Evolutionary conservation across 1,140 invertebrate species (phyloP), one percentile per base, ranked within the genome.

Genomic region (Dendroctonus ponderosae): DNA sequence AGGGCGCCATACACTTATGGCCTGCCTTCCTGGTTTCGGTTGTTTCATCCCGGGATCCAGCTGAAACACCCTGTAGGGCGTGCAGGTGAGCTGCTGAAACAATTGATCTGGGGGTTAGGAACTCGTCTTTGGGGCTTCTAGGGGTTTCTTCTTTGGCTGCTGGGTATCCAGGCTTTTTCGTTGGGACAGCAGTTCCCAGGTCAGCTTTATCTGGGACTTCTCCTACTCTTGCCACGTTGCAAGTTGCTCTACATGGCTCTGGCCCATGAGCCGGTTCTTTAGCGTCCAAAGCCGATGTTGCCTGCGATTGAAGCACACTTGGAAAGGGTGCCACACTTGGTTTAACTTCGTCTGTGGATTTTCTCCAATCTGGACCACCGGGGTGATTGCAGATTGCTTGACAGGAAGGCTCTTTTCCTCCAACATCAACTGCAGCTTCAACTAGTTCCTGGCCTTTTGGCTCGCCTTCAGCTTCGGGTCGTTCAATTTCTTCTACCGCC

Each of bases 1-100:
- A 66, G 7, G 63, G 54, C 12, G 54, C 56, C 40, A 57, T 59
- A 59, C 63, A 66, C 37, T 57, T 59, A 43, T 59, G 63, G 9
- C 38, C 44, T 42, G 14, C 3, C 37, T n/a, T 58, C 52, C 44
- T 66, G 6, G 39, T 59, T 48, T 57, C 52, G 9, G 49, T 62
- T 7, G 56, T 42, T 15, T 58, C 41, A 15, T 58, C 56, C 15
- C 43, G 43, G 7, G 56, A 41, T 15, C 6, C 4, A 4, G 56
- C 56, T 43, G 40, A 58, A 7, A 44, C 42, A 58, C 26, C 26
- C 26, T 26, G 26, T 26, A 26, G 26, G 26, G 44, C 7, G 56
- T 3, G 26, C 26, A 26, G 26, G 26, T 26, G 26, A 26, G 26
- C 3, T 26, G 26, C 26, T 3, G 26, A 26, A 26, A 26, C 3